These are phyloP conservation scores for Apus apus DNA, from an alignment of 2,113 vertebrate species.

Conservation along the genomic window DNA sequence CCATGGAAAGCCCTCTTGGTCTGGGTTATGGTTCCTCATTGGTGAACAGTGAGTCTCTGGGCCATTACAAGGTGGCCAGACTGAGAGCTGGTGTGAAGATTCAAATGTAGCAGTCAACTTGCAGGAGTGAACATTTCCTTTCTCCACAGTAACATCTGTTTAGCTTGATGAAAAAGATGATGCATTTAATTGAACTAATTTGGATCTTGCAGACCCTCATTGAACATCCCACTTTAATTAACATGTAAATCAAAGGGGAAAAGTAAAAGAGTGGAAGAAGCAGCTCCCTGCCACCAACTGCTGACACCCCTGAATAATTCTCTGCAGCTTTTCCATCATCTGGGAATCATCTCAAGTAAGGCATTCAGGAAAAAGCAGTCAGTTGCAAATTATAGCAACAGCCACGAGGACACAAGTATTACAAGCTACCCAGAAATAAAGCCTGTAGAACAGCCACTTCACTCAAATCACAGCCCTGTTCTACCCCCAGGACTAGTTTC, in stretches of 20 bases:
- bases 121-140: neutral
- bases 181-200: neutral
- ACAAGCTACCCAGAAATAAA: neutral
- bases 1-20: neutral
- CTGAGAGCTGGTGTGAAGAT: neutral
- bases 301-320: neutral
- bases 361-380: neutral
- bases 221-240: neutral
- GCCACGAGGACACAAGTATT: neutral
- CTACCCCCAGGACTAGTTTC: neutral
- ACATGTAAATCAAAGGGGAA: neutral
- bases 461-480: neutral
- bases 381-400: neutral
- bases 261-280: neutral
- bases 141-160: neutral
- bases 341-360: neutral
- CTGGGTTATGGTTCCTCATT: too few species aligned
- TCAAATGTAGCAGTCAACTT: neutral
- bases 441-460: neutral
- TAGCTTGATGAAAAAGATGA: neutral
- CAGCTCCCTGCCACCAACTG: neutral
- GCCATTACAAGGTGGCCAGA: too few species aligned
- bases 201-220: neutral
- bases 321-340: neutral
- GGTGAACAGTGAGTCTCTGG: neutral